Conservation (phyloP, 2,113 vertebrate species). For the Chloroceryle aenea region DNA sequence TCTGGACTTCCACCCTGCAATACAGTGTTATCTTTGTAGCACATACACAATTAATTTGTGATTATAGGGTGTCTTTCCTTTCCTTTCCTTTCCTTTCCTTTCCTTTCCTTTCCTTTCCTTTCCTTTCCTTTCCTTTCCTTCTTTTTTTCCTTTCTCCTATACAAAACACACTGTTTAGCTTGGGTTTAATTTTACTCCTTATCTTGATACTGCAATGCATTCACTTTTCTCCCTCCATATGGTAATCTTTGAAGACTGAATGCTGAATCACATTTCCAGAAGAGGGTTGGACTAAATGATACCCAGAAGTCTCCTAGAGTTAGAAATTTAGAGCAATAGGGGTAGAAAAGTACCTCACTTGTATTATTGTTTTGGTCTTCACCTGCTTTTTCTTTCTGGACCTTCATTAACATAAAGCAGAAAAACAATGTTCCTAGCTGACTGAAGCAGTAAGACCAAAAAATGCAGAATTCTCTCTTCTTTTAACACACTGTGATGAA, state of each 20-base stretch:
- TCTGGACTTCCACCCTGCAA: not conserved
- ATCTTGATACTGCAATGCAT: not conserved
- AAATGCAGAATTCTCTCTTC: not conserved
- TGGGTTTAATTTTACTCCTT: not conserved
- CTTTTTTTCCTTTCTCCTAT: too few relatives aligned
- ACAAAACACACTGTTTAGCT: rapidly evolving
- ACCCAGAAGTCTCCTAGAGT: not conserved
- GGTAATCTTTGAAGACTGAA: not conserved
- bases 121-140: not conserved
- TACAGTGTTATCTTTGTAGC: not conserved
- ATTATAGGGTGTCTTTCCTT: not conserved
- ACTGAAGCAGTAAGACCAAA: not conserved
- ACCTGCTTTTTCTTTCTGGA: not conserved
- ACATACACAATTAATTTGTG: not conserved
- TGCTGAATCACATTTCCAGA: not conserved
- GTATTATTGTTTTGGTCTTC: not conserved
- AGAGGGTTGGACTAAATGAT: not conserved
- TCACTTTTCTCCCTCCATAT: not conserved
- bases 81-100: too few relatives aligned
- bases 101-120: not conserved
- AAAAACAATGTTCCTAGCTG: not conserved
- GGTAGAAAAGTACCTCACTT: not conserved
- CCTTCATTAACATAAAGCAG: not conserved
- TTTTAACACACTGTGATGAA: not conserved
- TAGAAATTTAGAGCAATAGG: not conserved